Evolutionary conservation across 1,140 invertebrate species (phyloP), one percentile per base, ranked within the genome.

Genomic region (Achatina immaculata): DNA sequence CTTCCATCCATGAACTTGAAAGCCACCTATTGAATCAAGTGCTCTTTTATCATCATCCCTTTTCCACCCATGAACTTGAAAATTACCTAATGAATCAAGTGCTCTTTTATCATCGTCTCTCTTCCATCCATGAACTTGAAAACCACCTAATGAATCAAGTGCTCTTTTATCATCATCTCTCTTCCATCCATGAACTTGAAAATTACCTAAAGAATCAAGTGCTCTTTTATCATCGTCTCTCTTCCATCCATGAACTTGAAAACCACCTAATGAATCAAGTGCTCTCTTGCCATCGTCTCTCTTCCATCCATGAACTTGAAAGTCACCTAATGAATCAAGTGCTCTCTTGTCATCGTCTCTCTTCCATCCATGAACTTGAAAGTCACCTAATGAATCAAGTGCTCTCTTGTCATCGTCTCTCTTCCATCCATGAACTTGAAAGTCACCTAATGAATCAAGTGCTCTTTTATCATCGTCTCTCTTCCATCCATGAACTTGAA

Each of bases 251-350:
- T 68, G 66, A 68, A 68, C 66, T 4, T 68, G 9, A 40, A 68
- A 68, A 36, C 38, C 66, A 36, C 66, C 66, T 68, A 68, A 68
- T 9, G 66, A 68, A 68, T 68, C 66, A 34, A 68, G 66, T 9
- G 31, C 38, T 68, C 66, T 68, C 34, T 68, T 68, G 14, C 36
- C 66, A 38, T 40, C 66, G 34, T 68, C 66, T 38, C 45, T 51
- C 24, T 51, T 55, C 45, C 45, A 34, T 24, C 48, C 45, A 4
- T 40, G 28, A 38, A 48, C 45, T n/a, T 58, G n/a, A 38, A 34
- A 31, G 14, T 34, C 45, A 38, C 48, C 45, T 9, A 31, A 34
- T 11, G 34, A 38, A 34, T 40, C 36, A 14, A 48, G 24, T 55
- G 42, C 36, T 34, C 73, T 31, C 31, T 55, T 51, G 19, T 76